Evolutionary conservation across 1,140 invertebrate species (phyloP).

Genomic region (Phymastichus coffea): DNA sequence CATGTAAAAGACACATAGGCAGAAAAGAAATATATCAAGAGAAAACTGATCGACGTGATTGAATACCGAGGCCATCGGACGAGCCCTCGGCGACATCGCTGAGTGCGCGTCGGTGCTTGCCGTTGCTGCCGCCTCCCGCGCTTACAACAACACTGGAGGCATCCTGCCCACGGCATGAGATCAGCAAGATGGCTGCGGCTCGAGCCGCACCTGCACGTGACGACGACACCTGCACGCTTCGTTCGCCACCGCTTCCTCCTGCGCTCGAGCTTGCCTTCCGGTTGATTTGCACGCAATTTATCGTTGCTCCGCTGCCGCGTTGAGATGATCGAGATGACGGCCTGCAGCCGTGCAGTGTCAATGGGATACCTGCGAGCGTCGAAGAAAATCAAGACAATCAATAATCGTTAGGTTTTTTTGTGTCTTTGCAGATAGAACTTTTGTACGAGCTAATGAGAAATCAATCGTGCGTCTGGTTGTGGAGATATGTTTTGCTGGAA

Average conservation of each 20-base stretch:
- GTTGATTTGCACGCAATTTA: constrained; percentile 58
- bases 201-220: constrained; percentile 85
- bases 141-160: not conserved
- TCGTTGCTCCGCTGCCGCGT: constrained; percentile 63
- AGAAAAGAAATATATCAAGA: constrained; percentile 1
- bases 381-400: too few relatives aligned
- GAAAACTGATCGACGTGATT: too few relatives aligned
- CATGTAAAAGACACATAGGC: too few relatives aligned
- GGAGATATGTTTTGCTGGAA: too few relatives aligned
- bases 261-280: constrained; percentile 12
- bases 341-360: constrained; percentile 62
- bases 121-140: constrained; percentile 34
- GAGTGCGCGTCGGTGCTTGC: constrained; percentile 53
- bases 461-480: too few relatives aligned
- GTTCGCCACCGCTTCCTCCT: not conserved
- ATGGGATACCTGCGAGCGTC: constrained; percentile 57
- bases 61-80: constrained; percentile 56
- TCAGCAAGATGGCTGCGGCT: constrained; percentile 86
- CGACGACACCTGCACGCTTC: constrained; percentile 67
- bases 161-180: constrained; percentile 70
- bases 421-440: too few relatives aligned
- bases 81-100: constrained; percentile 61
- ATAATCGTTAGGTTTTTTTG: too few relatives aligned
- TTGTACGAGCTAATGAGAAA: too few relatives aligned
- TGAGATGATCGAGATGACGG: constrained; percentile 71